Conservation (phyloP, 2,113 vertebrate genomes). For the Gadus macrocephalus region DNA sequence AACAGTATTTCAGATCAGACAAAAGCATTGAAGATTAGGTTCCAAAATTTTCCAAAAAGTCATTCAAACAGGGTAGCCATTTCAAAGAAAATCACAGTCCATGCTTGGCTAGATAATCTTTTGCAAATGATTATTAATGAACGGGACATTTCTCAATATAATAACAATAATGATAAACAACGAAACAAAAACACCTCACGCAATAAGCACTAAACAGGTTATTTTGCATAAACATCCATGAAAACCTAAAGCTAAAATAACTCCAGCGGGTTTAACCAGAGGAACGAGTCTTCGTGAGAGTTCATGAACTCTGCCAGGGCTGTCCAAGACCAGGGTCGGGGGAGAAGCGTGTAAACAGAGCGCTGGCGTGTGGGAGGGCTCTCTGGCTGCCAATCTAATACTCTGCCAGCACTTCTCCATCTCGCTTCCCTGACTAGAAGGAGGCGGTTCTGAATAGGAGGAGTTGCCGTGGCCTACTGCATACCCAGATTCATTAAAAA, state of each 20-base stretch:
- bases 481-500: too few species aligned
- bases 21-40: too few species aligned
- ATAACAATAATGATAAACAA: too few species aligned
- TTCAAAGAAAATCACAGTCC: background rate
- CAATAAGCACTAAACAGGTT: background rate
- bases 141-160: too few species aligned
- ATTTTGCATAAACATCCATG: background rate
- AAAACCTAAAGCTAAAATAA: background rate
- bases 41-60: background rate
- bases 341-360: background rate
- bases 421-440: background rate
- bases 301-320: conserved; percentile 15
- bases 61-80: background rate
- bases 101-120: too few species aligned
- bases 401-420: background rate
- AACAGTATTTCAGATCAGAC: too few species aligned
- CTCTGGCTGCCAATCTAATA: conserved; percentile 8
- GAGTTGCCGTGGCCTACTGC: background rate
- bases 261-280: conserved; percentile 25
- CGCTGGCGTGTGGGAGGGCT: background rate
- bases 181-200: background rate
- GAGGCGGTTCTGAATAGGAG: background rate
- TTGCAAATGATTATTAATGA: too few species aligned
- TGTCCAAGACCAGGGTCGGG: background rate
- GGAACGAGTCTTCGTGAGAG: conserved; percentile 19